These are phyloP conservation scores for Sciaenops ocellatus DNA, from an alignment of 2,797 vertebrate species.

Conservation along the genomic window DNA sequence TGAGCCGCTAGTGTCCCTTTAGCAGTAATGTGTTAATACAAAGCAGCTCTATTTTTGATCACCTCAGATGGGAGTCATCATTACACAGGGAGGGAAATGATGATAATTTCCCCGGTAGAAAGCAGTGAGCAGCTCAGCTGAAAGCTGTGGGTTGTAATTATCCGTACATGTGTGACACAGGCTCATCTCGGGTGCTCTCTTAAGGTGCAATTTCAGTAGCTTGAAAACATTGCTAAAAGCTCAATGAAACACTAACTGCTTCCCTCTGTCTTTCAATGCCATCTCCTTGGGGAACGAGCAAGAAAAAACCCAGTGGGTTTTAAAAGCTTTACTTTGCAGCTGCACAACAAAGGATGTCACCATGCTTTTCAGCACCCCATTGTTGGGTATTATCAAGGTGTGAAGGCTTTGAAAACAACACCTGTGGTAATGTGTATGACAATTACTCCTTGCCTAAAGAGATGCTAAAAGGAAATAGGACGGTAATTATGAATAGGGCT, in stretches of 20 bases:
- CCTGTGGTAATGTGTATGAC: slow-evolving; percentile 83
- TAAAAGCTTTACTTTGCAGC: slow-evolving; percentile 82
- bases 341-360: slow-evolving; percentile 84
- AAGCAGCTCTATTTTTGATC: slow-evolving; percentile 59
- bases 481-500: slow-evolving; percentile 73
- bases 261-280: slow-evolving; percentile 64
- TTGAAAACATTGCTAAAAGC: slow-evolving; percentile 68
- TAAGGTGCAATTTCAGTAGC: slow-evolving; percentile 56
- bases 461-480: slow-evolving; percentile 81
- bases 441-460: slow-evolving; percentile 75
- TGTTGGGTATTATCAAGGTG: slow-evolving; percentile 86
- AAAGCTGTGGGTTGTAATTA: slow-evolving; percentile 58
- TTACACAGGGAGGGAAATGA: slow-evolving; percentile 39
- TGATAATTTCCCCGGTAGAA: slow-evolving; percentile 40
- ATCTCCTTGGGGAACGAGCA: slow-evolving; percentile 69
- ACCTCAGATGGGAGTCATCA: slow-evolving; percentile 44
- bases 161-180: slow-evolving; percentile 57
- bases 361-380: slow-evolving; percentile 81
- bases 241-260: slow-evolving; percentile 70
- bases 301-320: slow-evolving; percentile 76
- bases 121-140: slow-evolving; percentile 20
- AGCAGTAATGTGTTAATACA: slow-evolving; percentile 49
- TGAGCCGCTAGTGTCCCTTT: slow-evolving; percentile 42
- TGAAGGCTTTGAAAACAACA: slow-evolving; percentile 87
- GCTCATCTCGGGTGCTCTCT: slow-evolving; percentile 43